Percentiles rank a stretch among this genome's conserved stretches.
Conservation (phyloP, 2,113 vertebrate genomes). For the Labeo catla region DNA sequence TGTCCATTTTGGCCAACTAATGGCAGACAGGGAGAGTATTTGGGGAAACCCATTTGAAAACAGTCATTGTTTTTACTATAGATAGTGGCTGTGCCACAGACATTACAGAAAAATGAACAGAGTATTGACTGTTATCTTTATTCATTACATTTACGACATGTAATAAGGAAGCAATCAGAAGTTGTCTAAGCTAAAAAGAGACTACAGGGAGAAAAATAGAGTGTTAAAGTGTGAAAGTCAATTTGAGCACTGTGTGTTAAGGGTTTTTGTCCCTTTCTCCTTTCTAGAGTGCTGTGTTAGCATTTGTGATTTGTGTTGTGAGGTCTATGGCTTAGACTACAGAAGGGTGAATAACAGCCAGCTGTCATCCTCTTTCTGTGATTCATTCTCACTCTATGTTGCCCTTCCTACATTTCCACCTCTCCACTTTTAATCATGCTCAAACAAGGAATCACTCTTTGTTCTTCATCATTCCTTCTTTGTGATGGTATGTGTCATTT, state of each 20-base stretch:
- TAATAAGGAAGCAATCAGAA: not conserved
- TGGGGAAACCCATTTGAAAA: not conserved
- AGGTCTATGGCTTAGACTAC: not conserved
- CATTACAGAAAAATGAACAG: not conserved
- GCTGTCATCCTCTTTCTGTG: not conserved
- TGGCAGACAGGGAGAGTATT: not conserved
- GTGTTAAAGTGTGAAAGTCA: slow-evolving; percentile 17
- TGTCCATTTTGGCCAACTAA: not conserved
- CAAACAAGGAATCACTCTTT: not conserved
- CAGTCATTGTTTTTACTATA: not conserved
- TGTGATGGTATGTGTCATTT: not conserved
- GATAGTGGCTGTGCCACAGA: not conserved
- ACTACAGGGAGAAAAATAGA: not conserved
- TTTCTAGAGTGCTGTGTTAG: slow-evolving; percentile 12
- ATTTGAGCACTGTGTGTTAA: not conserved
- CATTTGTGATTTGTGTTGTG: slow-evolving; percentile 9
- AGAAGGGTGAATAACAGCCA: slow-evolving; percentile 26
- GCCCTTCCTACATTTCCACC: not conserved
- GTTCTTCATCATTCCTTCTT: not conserved
- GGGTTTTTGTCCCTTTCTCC: not conserved
- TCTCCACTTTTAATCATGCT: not conserved
- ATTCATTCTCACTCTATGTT: not conserved
- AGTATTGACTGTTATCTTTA: not conserved
- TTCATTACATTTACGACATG: not conserved
- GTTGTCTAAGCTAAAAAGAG: not conserved